Evolutionary conservation across 1,140 invertebrate species (phyloP).

Genomic region (Eriocheir sinensis): DNA sequence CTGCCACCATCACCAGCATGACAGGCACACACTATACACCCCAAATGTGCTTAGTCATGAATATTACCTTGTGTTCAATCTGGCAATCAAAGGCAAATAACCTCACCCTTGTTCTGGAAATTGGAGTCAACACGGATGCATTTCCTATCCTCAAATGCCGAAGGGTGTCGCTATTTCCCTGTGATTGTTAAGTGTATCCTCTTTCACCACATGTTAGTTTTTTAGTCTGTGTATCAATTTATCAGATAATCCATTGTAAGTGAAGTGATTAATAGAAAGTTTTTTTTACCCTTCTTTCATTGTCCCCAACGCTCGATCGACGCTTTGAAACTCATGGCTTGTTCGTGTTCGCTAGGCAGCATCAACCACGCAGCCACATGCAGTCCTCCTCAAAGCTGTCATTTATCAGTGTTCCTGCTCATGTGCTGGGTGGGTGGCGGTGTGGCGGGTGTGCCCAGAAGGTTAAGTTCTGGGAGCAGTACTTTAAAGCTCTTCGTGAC

Average conservation of each 20-base stretch:
- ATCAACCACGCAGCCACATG: background rate
- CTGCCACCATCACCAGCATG: constrained; percentile 33
- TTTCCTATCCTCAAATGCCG: background rate
- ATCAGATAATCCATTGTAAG: constrained; percentile 73
- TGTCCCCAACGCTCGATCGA: background rate
- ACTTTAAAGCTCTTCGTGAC: too few species aligned
- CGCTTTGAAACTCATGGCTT: background rate
- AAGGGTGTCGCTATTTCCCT: constrained; percentile 39
- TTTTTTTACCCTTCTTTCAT: constrained; percentile 55
- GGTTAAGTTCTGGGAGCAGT: too few species aligned
- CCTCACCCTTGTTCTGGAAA: background rate
- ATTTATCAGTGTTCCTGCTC: background rate
- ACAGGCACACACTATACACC: background rate
- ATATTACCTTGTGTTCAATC: constrained; percentile 53
- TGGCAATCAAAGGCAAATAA: constrained; percentile 54
- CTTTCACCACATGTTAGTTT: constrained; percentile 66
- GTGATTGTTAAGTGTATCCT: constrained; percentile 60
- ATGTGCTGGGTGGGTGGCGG: background rate
- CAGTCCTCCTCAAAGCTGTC: background rate
- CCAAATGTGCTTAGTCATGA: constrained; percentile 50
- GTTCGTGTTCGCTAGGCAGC: background rate
- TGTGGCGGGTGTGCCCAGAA: background rate
- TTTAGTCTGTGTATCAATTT: constrained; percentile 71
- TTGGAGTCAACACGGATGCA: background rate
- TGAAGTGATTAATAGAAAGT: constrained; percentile 72